These are phyloP conservation scores for Eospalax fontanierii DNA, from an alignment of 2,797 vertebrate genomes.

Conservation along the genomic window DNA sequence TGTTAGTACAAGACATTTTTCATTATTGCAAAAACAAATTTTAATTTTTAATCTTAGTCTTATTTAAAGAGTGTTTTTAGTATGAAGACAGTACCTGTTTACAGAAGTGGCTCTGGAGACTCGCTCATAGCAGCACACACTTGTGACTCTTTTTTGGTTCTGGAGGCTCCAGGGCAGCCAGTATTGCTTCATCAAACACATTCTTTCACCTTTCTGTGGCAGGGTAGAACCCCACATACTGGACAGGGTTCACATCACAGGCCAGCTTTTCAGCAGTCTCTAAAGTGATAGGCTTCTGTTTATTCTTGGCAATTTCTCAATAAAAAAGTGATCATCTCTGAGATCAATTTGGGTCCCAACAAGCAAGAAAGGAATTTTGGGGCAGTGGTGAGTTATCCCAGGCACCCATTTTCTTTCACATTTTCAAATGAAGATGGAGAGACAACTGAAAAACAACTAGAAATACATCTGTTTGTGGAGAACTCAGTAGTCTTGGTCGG, in stretches of 20 bases:
- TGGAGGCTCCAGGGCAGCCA: no score
- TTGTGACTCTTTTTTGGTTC: no score
- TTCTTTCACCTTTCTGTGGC: conserved; percentile 90
- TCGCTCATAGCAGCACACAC: conserved; percentile 95
- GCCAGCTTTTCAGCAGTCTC: conserved; percentile 97
- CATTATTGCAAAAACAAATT: conserved; percentile 93
- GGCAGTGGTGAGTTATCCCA: conserved; percentile 99
- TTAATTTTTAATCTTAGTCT: conserved; percentile 92
- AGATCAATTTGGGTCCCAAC: conserved; percentile 98
- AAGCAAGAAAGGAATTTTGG: conserved; percentile 98
- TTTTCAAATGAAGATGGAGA: conserved; percentile 99
- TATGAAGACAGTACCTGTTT: conserved; percentile 92
- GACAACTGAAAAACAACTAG: conserved; percentile 99
- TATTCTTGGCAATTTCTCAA: conserved; percentile 99
- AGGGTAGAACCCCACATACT: conserved; percentile 99
- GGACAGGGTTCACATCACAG: conserved; percentile 97
- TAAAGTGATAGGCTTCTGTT: conserved; percentile 96
- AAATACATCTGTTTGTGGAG: conserved; percentile 99
- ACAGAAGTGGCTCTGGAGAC: conserved; percentile 90
- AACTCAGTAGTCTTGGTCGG: conserved; percentile 98
- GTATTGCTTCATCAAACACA: no score
- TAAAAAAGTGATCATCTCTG: conserved; percentile 97
- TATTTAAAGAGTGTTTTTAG: conserved; percentile 93
- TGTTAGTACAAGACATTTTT: conserved; percentile 90
- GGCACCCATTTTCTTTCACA: conserved; percentile 99